phyloP scores from a whole-genome alignment of 2,888 invertebrate species.

The Kryphioiulus occultus region DNA sequence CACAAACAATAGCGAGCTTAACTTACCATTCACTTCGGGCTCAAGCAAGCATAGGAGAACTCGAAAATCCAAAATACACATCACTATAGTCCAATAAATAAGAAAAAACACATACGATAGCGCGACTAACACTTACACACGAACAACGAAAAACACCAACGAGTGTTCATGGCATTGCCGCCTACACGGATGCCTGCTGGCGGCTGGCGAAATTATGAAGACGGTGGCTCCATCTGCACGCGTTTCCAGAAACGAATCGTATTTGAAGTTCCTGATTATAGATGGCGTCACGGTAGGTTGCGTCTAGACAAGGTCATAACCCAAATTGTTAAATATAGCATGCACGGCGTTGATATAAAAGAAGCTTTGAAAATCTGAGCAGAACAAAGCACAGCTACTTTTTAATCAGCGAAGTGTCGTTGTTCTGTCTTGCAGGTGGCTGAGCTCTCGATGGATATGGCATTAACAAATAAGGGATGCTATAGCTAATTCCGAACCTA shows the following conservation, averaged over 20 bases:
- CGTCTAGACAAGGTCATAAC: not conserved
- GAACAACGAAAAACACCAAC: not conserved
- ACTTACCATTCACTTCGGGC: slow-evolving; percentile 10
- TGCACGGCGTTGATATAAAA: too few relatives aligned
- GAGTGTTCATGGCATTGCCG: not conserved
- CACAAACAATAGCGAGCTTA: not conserved
- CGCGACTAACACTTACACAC: not conserved
- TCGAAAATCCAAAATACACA: not conserved
- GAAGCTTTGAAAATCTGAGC: too few relatives aligned
- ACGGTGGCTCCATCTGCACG: not conserved
- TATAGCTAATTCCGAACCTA: too few relatives aligned
- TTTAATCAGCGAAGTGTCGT: too few relatives aligned
- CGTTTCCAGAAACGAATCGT: not conserved
- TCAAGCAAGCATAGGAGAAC: not conserved
- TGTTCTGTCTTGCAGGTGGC: too few relatives aligned
- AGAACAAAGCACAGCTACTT: too few relatives aligned
- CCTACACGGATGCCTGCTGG: not conserved
- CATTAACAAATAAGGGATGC: too few relatives aligned
- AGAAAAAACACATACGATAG: not conserved
- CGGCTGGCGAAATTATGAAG: not conserved
- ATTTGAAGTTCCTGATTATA: not conserved
- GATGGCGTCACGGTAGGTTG: not conserved
- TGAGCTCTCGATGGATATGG: too few relatives aligned
- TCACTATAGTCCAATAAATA: not conserved
- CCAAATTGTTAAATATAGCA: not conserved